These are phyloP conservation scores for Zaprionus gabonicus DNA, from an alignment of 1,140 invertebrate genomes.

Conservation along the genomic window DNA sequence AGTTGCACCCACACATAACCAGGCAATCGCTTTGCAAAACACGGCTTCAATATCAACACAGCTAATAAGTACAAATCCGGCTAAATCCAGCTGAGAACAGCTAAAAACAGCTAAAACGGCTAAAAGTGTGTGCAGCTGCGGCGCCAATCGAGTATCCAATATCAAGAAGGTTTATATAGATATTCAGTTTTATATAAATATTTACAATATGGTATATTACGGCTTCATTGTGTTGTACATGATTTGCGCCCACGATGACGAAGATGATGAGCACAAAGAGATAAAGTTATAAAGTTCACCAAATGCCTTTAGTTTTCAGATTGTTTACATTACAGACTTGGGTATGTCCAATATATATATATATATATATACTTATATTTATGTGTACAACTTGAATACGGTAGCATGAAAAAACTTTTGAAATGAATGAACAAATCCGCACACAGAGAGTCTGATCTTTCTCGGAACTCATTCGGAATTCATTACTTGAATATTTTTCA, in stretches of 20 bases:
- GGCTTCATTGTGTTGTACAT: conserved; percentile 56
- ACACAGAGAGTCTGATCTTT: background rate
- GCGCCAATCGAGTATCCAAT: conserved; percentile 16
- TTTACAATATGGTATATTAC: conserved; percentile 3
- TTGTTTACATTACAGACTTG: conserved; percentile 34
- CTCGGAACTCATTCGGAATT: background rate
- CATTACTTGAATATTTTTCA: conserved; percentile 13
- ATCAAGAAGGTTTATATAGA: conserved; percentile 35
- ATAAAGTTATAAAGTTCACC: conserved; percentile 59
- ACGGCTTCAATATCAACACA: conserved; percentile 18
- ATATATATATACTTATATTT: conserved; percentile 16
- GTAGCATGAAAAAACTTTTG: conserved; percentile 17
- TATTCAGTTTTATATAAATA: conserved; percentile 10
- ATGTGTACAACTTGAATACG: conserved; percentile 3
- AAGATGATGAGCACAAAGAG: conserved; percentile 27
- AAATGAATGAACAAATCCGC: background rate
- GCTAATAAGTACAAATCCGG: background rate
- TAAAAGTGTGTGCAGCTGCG: conserved; percentile 12
- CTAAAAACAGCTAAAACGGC: conserved; percentile 2
- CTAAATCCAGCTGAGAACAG: conserved; percentile 4
- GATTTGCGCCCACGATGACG: conserved; percentile 18
- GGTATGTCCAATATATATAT: conserved; percentile 11
- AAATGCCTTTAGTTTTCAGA: conserved; percentile 78
- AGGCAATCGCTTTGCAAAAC: conserved; percentile 33
- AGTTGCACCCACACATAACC: conserved; percentile 29